Evolutionary conservation across 2,797 vertebrate species (phyloP), one percentile per base, ranked within the genome.

Genomic region (Xenops minutus): DNA sequence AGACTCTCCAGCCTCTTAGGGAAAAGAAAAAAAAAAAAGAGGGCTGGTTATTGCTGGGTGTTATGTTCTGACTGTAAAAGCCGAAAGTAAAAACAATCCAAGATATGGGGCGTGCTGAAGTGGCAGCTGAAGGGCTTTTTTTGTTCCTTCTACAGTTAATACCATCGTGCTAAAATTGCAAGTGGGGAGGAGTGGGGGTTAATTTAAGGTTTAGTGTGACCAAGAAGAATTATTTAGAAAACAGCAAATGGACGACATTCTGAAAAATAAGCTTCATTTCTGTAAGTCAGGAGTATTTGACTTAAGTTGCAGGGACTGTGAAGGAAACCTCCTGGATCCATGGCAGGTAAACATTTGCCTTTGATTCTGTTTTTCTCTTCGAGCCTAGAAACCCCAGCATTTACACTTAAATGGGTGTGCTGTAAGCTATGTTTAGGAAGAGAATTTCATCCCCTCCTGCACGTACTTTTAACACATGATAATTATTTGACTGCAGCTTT

Each of bases 401-500:
- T 92, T 88, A 46, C 48, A 92, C 89, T 81, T 69, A 85, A 89
- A 86, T 81, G 51, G 36, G 32, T 61, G 48, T 89, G 79, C 95
- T 79, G 88, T 84, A 84, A 92, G 92, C 88, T 95, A 66, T 71
- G 48, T 95, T 93, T 94, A 64, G 89, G 85, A 80, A 75, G 79
- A 88, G 80, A 95, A 76, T 72, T 83, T 90, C 67, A 91, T 74
- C 78, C 76, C 46, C 66, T 92, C 62, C 82, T 92, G 83, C 87
- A 92, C 0, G 1, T 84, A 66, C 69, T 88, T 92, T 32, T 73
- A 86, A 56, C 82, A 64, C 3, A 17, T 67, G 61, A 61, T 91
- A 83, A 81, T 83, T 94, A 93, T 94, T 96, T 77, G 51, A 72
- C 62, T 86, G 56, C 71, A 95, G 64, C 86, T 95, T 93, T 88